Percentiles rank a stretch among this genome's conserved stretches.
These are phyloP conservation scores for Neodiprion fabricii DNA, from an alignment of 1,140 invertebrate genomes.

Conservation along the genomic window DNA sequence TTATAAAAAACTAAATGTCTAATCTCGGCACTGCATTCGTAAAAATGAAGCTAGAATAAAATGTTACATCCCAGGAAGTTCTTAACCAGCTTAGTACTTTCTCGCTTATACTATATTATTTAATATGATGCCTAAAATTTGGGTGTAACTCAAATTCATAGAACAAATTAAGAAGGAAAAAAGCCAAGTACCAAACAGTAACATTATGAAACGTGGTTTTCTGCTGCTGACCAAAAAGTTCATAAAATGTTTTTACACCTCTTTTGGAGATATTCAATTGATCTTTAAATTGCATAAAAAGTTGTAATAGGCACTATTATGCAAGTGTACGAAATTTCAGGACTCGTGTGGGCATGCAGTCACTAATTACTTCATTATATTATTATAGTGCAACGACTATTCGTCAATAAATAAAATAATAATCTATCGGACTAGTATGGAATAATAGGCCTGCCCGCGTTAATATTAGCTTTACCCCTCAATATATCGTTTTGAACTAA, in stretches of 20 bases:
- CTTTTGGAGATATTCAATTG: not conserved
- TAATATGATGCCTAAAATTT: no score
- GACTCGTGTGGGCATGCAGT: not conserved
- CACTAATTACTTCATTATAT: not conserved
- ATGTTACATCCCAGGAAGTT: not conserved
- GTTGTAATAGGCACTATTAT: not conserved
- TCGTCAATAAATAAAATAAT: constrained; percentile 51
- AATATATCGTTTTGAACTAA: constrained; percentile 32
- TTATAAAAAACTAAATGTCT: not conserved
- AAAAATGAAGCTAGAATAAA: not conserved
- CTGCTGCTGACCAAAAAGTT: no score
- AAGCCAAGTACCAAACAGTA: no score
- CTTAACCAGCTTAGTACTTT: not conserved
- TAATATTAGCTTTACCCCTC: constrained; percentile 25
- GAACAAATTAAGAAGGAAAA: no score
- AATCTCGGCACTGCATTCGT: no score
- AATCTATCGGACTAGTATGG: constrained; percentile 53
- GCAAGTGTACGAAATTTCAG: not conserved
- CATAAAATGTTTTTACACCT: no score
- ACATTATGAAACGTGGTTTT: no score
- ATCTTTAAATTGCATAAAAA: not conserved
- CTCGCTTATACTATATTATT: not conserved
- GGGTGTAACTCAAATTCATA: no score
- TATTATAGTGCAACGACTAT: not conserved
- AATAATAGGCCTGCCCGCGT: constrained; percentile 52